Evolutionary conservation across 2,888 invertebrate species (phyloP).

Genomic region (Agrilus cyanescens): DNA sequence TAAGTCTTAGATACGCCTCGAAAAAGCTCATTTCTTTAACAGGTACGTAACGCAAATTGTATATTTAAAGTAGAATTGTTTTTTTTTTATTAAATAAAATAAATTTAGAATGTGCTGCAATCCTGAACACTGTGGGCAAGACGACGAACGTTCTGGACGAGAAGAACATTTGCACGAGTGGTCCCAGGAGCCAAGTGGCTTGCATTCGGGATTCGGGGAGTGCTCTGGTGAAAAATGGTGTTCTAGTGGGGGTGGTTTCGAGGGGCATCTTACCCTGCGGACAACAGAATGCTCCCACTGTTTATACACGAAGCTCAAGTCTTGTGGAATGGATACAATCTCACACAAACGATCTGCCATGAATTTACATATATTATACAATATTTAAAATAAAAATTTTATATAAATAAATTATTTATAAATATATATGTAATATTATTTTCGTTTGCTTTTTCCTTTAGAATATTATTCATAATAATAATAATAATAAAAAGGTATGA

Average conservation of each 20-base stretch:
- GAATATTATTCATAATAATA: too few relatives aligned
- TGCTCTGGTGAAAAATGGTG: constrained; percentile 32
- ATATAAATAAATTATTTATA: too few relatives aligned
- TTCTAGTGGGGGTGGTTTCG: constrained; percentile 40
- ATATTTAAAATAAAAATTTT: too few relatives aligned
- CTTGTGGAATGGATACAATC: constrained; percentile 37
- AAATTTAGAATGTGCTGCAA: constrained; percentile 33
- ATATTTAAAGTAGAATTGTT: background rate
- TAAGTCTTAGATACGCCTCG: background rate
- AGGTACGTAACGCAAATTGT: too few relatives aligned
- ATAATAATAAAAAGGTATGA: too few relatives aligned
- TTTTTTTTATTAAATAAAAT: background rate
- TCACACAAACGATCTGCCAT: too few relatives aligned
- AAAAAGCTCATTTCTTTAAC: background rate
- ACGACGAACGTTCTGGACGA: constrained; percentile 33
- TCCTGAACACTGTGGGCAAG: constrained; percentile 30
- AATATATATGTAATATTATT: too few relatives aligned
- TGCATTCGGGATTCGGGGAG: constrained; percentile 46
- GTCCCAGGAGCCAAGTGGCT: constrained; percentile 35
- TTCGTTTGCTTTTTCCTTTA: too few relatives aligned
- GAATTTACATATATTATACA: too few relatives aligned
- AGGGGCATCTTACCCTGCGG: constrained; percentile 44
- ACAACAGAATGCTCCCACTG: constrained; percentile 38
- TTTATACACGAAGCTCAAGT: constrained; percentile 39
- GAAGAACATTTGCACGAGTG: constrained; percentile 40